Evolutionary conservation across 2,888 invertebrate genomes (phyloP), one percentile per base, ranked within the genome.

Genomic region (Hydraecia micacea): DNA sequence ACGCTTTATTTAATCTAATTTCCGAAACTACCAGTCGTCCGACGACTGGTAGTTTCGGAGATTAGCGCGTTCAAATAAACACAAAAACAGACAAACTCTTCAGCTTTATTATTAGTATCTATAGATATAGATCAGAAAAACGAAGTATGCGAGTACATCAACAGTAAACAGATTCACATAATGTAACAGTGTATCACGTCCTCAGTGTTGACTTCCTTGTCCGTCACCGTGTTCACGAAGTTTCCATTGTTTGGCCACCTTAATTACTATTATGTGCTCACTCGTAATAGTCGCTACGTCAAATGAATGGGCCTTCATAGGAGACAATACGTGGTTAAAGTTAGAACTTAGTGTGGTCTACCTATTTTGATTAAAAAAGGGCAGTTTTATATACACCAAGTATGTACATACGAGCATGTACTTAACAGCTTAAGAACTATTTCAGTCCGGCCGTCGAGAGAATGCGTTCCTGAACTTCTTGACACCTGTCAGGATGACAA

Each of bases 231-330:
- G 39, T 63, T 69, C 58, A 63, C 68, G 21, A 69, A 63, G 55
- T 49, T 75, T 49, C 68, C 63, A 81, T 81, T 80, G 75, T 81
- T 63, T 55, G 32, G 36, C 25, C 46, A 63, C 21, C 60, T 68
- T 49, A 55, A 74, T 81, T 63, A 55, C 32, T 70, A 52, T 80
- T 28, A 49, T 60, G 32, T 66, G n/a, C 13, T 52, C 49, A 80
- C 52, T 67, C 42, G 28, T 80, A 68, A 80, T 46, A 63, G 28
- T 39, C 28, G 42, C 66, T 42, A 36, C 42, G 36, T 73, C 60
- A 36, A 60, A 73, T 52, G 4, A 36, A 36, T 49, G 49, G 25
- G 32, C n/a, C 49, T 39, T 52, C 15, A 25, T 15, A 9, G 0
- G 18, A 67, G 18, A 79, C 46, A 28, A 75, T 32, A 39, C 39